phyloP scores from a whole-genome alignment of 2,113 vertebrate genomes.

The Carlito syrichta region DNA sequence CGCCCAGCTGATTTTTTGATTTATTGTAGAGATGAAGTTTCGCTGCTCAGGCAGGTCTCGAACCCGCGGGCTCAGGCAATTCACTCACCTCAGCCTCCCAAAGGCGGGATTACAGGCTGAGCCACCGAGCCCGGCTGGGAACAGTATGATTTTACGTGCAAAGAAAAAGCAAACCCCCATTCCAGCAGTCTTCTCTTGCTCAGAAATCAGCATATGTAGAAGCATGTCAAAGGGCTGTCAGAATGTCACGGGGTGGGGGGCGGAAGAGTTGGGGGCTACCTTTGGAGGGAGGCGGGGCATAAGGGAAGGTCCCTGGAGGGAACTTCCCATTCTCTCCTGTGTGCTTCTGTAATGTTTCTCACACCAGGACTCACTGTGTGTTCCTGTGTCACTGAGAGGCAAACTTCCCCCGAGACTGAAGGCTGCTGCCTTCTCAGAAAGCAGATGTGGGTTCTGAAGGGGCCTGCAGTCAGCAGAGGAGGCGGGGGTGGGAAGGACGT shows the following conservation, averaged over 20 bases:
- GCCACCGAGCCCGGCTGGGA: no score
- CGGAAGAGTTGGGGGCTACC: no score
- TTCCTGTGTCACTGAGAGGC: background rate
- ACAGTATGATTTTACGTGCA: background rate
- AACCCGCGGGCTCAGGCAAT: no score
- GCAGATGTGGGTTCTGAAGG: background rate
- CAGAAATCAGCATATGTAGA: background rate
- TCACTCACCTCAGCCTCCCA: no score
- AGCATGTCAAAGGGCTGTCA: background rate
- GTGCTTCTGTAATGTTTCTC: background rate
- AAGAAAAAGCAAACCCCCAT: background rate
- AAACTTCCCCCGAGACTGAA: background rate
- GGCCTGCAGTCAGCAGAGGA: background rate
- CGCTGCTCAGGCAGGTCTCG: no score
- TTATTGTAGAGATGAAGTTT: no score
- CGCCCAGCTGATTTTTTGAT: no score
- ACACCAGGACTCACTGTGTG: no score
- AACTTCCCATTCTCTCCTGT: background rate
- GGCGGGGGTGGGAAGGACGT: background rate
- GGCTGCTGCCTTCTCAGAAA: background rate
- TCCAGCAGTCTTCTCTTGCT: background rate
- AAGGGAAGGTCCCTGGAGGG: background rate
- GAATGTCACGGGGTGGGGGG: no score
- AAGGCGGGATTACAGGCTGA: no score
- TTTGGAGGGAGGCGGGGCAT: background rate